These are phyloP conservation scores for Hiodon tergisus DNA, from an alignment of 2,113 vertebrate genomes.

Conservation along the genomic window DNA sequence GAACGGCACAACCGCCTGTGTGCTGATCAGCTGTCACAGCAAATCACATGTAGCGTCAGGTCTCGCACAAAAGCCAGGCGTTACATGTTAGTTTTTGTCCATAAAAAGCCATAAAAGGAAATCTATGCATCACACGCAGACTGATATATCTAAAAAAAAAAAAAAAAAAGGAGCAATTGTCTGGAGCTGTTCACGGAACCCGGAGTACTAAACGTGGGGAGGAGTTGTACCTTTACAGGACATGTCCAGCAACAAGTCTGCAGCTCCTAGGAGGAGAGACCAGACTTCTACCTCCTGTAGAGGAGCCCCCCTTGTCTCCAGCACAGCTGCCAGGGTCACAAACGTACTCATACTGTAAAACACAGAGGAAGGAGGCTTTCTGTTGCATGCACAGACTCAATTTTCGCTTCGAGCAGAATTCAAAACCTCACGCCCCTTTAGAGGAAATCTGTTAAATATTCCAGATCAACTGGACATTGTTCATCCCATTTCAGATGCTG, in stretches of 20 bases:
- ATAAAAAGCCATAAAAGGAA: too few species aligned
- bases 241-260: slow-evolving; percentile 67
- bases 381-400: background rate
- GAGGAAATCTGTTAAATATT: too few species aligned
- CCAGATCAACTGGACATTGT: background rate
- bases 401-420: background rate
- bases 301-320: slow-evolving; percentile 73
- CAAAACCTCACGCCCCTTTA: too few species aligned
- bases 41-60: too few species aligned
- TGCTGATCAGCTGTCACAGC: too few species aligned
- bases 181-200: too few species aligned
- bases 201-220: background rate
- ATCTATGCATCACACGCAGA: background rate
- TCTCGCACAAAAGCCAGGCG: too few species aligned
- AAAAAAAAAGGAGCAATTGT: background rate
- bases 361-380: background rate
- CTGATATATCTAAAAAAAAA: background rate
- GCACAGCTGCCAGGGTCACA: slow-evolving; percentile 76
- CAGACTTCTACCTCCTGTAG: slow-evolving; percentile 82
- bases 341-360: slow-evolving; percentile 67
- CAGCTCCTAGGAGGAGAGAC: slow-evolving; percentile 68
- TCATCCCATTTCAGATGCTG: background rate
- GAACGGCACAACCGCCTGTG: too few species aligned
- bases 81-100: too few species aligned
- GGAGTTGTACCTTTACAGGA: slow-evolving; percentile 62